Conservation (phyloP, 2,113 vertebrate genomes). For the Coracopsis vasa region DNA sequence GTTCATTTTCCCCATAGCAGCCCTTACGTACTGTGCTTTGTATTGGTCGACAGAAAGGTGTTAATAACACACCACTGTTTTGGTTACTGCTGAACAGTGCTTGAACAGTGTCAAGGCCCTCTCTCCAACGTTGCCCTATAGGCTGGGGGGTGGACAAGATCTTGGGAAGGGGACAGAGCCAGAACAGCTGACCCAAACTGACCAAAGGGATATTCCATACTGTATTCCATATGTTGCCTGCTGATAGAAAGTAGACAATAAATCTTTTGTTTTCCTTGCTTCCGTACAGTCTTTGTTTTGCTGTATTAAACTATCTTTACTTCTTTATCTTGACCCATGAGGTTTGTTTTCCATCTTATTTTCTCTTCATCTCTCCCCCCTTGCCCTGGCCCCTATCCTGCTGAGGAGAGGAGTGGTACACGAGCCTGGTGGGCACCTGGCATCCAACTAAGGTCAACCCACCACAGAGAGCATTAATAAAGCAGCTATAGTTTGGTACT, state of each 20-base stretch:
- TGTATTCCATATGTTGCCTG: background rate
- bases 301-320: background rate
- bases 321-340: rapidly evolving
- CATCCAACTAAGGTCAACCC: background rate
- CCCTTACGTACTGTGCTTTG: background rate
- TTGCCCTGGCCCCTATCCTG: background rate
- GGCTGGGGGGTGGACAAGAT: background rate
- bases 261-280: background rate
- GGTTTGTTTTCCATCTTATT: background rate
- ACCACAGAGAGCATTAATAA: background rate
- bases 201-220: background rate
- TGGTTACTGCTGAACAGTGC: background rate
- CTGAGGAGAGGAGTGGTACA: background rate
- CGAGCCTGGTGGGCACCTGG: background rate
- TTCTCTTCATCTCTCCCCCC: background rate
- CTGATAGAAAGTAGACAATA: background rate
- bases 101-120: background rate
- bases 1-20: background rate
- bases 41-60: background rate
- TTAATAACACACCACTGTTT: background rate
- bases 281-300: background rate
- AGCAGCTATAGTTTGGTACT: background rate
- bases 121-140: background rate
- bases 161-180: background rate
- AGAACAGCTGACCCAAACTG: background rate